Conservation (phyloP, 2,797 vertebrate genomes). For the Sebastes minor region DNA sequence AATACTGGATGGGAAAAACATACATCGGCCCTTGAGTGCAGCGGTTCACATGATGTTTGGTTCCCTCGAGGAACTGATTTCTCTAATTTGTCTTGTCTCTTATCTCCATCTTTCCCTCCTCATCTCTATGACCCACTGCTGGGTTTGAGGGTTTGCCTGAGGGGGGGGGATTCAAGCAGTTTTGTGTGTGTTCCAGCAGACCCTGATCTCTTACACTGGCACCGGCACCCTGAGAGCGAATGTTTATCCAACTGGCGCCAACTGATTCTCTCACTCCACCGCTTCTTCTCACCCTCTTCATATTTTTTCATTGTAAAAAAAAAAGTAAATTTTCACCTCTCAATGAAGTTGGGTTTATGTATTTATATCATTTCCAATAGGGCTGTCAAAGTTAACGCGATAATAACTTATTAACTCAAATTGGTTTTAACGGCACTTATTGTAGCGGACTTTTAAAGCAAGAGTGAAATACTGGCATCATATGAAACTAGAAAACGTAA, state of each 20-base stretch:
- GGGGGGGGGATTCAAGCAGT: neutral
- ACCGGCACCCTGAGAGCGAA: conserved; percentile 41
- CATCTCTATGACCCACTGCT: conserved; percentile 18
- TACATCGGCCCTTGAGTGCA: neutral
- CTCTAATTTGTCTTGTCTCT: neutral
- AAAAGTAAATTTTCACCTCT: neutral
- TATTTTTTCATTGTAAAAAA: conserved; percentile 15
- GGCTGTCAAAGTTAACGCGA: no score
- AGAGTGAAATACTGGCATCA: no score
- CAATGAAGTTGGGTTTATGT: neutral
- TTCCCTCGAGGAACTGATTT: neutral
- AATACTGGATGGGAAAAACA: conserved; percentile 1
- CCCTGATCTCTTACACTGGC: conserved; percentile 44
- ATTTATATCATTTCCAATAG: no score
- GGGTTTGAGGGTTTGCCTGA: neutral
- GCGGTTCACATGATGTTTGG: conserved; percentile 5
- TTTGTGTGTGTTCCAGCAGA: conserved; percentile 9
- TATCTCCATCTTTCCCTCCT: neutral
- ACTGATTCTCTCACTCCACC: conserved; percentile 39
- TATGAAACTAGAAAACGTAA: no score
- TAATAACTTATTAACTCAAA: no score
- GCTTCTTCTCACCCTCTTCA: conserved; percentile 23
- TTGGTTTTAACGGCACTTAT: no score
- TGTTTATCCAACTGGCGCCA: conserved; percentile 51
- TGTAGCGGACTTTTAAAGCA: no score